Evolutionary conservation across 2,113 vertebrate species (phyloP).

Genomic region (Pristiophorus japonicus): DNA sequence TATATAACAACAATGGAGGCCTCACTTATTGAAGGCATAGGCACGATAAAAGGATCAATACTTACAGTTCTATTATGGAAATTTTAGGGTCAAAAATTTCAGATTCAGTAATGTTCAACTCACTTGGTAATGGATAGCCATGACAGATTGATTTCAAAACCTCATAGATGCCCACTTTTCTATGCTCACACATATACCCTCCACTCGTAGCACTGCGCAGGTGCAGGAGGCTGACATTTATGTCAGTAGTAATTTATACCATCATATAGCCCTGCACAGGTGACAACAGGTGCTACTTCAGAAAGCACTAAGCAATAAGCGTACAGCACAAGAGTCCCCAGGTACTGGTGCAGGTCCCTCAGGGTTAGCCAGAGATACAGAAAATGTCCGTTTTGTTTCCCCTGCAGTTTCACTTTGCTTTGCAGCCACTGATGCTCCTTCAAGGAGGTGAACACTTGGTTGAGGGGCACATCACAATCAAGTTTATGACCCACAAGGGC

Average conservation of each 20-base stretch:
- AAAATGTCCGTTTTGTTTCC: neutral
- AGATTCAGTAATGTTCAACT: neutral
- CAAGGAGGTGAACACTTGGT: neutral
- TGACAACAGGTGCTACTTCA: neutral
- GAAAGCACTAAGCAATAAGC: neutral
- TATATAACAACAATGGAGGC: neutral
- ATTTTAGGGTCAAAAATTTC: neutral
- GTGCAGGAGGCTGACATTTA: neutral
- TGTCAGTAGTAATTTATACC: neutral
- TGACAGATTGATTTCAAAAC: neutral
- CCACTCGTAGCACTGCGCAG: neutral
- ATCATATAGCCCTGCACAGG: neutral
- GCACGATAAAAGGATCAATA: neutral
- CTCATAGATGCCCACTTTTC: neutral
- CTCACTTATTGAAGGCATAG: neutral
- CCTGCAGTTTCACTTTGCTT: neutral
- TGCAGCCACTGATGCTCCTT: neutral
- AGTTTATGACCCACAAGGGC: neutral
- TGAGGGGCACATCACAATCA: neutral
- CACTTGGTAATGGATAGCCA: neutral
- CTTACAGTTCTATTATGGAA: neutral
- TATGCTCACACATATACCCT: neutral
- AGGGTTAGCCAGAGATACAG: neutral
- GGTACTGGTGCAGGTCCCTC: neutral
- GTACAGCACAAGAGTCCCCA: neutral